Evolutionary conservation across 1,140 invertebrate species (phyloP).

Genomic region (Drosophila orena): DNA sequence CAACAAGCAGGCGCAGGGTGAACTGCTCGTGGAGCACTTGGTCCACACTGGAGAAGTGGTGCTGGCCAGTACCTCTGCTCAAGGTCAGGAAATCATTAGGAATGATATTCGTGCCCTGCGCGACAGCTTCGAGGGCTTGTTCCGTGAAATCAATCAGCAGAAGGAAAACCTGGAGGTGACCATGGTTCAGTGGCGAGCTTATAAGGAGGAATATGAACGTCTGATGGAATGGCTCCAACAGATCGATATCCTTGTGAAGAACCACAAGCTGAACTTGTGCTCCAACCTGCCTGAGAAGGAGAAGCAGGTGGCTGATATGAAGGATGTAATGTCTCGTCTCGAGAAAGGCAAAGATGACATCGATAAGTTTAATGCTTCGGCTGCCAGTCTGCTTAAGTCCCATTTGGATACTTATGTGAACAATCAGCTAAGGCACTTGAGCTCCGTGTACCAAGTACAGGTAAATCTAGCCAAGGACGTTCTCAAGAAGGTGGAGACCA

Average conservation of each 20-base stretch:
- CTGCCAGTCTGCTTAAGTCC: constrained; percentile 91
- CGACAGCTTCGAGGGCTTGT: constrained; percentile 93
- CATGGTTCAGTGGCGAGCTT: constrained; percentile 93
- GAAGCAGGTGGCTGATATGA: constrained; percentile 92
- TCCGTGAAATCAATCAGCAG: constrained; percentile 93
- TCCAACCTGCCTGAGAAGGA: constrained; percentile 93
- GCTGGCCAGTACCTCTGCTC: constrained; percentile 91
- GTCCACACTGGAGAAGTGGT: constrained; percentile 94
- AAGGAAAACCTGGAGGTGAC: constrained; percentile 93
- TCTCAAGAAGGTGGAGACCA: constrained; percentile 95
- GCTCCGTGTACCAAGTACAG: constrained; percentile 95
- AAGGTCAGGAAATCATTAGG: constrained; percentile 92
- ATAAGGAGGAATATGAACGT: constrained; percentile 96
- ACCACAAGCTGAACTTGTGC: constrained; percentile 93
- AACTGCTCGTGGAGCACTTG: constrained; percentile 93
- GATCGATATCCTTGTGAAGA: constrained; percentile 95
- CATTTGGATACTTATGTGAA: constrained; percentile 96
- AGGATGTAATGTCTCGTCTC: constrained; percentile 91
- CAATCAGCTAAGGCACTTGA: constrained; percentile 95
- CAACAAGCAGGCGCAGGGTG: constrained; percentile 96
- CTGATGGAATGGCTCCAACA: constrained; percentile 97
- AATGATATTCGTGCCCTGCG: constrained; percentile 93
- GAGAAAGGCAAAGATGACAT: constrained; percentile 93
- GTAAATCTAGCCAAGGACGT: constrained; percentile 96
- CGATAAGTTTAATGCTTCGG: constrained; percentile 92